A percentile compares a stretch with the other conserved stretches of the same genome.
These are phyloP conservation scores for Drosophila conformis DNA, from an alignment of 2,888 invertebrate species.

Conservation along the genomic window DNA sequence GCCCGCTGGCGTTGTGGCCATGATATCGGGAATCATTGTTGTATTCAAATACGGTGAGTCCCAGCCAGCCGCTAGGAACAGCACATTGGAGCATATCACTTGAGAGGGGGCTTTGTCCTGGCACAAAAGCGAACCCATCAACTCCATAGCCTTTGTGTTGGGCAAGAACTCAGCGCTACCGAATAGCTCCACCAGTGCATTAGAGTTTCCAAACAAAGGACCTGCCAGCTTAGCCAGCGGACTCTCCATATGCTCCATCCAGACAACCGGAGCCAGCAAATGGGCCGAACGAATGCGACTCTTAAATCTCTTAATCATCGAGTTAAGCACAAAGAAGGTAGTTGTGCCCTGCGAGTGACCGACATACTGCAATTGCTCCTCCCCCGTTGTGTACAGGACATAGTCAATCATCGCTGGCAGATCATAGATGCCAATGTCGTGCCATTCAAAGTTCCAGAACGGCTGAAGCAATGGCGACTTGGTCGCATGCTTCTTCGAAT, in stretches of 20 bases:
- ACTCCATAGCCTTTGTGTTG: conserved; percentile 63
- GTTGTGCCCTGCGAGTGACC: conserved; percentile 81
- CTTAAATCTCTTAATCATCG: conserved; percentile 65
- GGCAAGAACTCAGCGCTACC: conserved; percentile 78
- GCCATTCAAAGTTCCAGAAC: conserved; percentile 81
- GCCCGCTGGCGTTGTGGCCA: conserved; percentile 78
- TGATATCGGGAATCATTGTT: conserved; percentile 74
- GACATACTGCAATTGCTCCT: conserved; percentile 56
- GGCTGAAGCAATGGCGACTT: conserved; percentile 56
- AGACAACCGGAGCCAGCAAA: conserved; percentile 77
- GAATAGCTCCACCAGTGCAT: conserved; percentile 67
- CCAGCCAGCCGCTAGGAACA: conserved; percentile 72
- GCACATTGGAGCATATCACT: conserved; percentile 60
- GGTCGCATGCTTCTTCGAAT: conserved; percentile 70
- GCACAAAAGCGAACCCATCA: conserved; percentile 65
- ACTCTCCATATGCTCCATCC: conserved; percentile 73
- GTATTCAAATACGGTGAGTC: conserved; percentile 70
- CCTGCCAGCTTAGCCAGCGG: conserved; percentile 87
- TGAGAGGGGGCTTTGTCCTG: conserved; percentile 56
- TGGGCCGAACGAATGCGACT: conserved; percentile 73
- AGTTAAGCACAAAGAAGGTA: conserved; percentile 66
- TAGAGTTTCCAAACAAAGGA: conserved; percentile 84
- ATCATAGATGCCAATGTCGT: conserved; percentile 77
- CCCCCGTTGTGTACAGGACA: conserved; percentile 61
- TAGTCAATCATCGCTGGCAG: conserved; percentile 79